Evolutionary conservation across 2,888 invertebrate species (phyloP).

Genomic region (Brachyptera putata): DNA sequence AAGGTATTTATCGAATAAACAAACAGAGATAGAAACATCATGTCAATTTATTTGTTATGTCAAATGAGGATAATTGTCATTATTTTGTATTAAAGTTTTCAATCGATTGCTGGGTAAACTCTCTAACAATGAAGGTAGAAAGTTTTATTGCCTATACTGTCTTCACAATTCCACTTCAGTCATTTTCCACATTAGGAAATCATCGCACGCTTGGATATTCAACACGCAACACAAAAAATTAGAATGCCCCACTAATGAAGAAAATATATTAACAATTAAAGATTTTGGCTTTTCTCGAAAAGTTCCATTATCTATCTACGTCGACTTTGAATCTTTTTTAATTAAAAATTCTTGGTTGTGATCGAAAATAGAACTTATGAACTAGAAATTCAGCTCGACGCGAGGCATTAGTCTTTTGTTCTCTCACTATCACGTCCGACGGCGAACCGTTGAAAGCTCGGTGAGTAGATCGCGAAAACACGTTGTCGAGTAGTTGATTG

Average conservation of each 20-base stretch:
- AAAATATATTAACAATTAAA: neutral
- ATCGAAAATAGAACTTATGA: neutral
- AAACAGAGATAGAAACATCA: neutral
- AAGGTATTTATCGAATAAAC: neutral
- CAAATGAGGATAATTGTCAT: slow-evolving; percentile 26
- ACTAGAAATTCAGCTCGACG: neutral
- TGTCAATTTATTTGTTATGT: neutral
- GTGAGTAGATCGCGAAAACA: neutral
- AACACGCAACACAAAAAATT: slow-evolving; percentile 12
- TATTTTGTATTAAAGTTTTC: slow-evolving; percentile 23
- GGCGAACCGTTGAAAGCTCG: too few relatives aligned
- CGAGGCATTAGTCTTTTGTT: too few relatives aligned
- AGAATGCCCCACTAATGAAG: neutral
- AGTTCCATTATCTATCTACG: neutral
- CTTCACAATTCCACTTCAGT: neutral
- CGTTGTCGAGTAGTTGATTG: neutral
- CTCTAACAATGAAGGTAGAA: slow-evolving; percentile 13
- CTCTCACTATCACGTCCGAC: too few relatives aligned
- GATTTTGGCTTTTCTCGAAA: neutral
- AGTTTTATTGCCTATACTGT: neutral
- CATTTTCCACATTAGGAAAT: neutral
- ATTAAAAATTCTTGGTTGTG: neutral
- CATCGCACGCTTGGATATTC: neutral
- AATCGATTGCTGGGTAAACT: slow-evolving; percentile 24
- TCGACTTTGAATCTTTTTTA: slow-evolving; percentile 15